phyloP scores from a whole-genome alignment of 1,140 invertebrate genomes.

The Drosophila parabipectinata region DNA sequence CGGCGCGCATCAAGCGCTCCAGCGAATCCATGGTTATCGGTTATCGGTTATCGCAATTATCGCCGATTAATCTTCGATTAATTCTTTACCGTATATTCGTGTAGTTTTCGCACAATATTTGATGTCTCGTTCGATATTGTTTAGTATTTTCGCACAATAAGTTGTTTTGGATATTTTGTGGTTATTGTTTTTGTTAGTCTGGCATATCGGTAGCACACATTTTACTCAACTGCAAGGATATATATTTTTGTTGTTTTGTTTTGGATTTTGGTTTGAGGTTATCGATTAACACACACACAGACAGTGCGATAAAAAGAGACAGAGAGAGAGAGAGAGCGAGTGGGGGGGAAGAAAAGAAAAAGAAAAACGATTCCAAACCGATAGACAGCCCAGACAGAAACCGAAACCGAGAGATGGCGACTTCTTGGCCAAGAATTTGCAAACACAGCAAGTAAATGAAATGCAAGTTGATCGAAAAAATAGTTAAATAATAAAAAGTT shows the following conservation, averaged over 20 bases:
- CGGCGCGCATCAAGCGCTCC: slow-evolving; percentile 90
- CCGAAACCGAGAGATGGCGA: slow-evolving; percentile 14
- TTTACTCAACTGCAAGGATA: slow-evolving; percentile 61
- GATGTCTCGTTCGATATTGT: slow-evolving; percentile 16
- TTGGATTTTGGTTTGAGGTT: slow-evolving; percentile 9
- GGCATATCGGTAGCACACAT: slow-evolving; percentile 52
- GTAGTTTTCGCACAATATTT: slow-evolving; percentile 20
- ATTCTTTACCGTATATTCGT: slow-evolving; percentile 7
- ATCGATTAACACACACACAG: background rate
- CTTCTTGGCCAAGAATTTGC: slow-evolving; percentile 60
- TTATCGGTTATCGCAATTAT: slow-evolving; percentile 4
- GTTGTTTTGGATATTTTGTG: slow-evolving; percentile 20
- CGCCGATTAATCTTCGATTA: slow-evolving; percentile 25
- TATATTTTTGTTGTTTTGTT: slow-evolving; percentile 8
- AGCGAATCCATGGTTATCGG: slow-evolving; percentile 89
- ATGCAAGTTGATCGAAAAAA: slow-evolving; percentile 1
- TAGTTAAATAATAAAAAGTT: slow-evolving; percentile 6
- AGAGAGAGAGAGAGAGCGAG: too few species aligned
- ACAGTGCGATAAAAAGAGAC: background rate
- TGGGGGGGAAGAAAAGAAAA: background rate
- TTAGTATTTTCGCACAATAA: slow-evolving; percentile 21
- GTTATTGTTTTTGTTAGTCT: slow-evolving; percentile 45
- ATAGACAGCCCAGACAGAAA: slow-evolving; percentile 8
- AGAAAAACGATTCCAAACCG: background rate
- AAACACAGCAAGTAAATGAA: slow-evolving; percentile 31